phyloP scores from a whole-genome alignment of 2,113 vertebrate genomes.

The Balaenoptera acutorostrata region DNA sequence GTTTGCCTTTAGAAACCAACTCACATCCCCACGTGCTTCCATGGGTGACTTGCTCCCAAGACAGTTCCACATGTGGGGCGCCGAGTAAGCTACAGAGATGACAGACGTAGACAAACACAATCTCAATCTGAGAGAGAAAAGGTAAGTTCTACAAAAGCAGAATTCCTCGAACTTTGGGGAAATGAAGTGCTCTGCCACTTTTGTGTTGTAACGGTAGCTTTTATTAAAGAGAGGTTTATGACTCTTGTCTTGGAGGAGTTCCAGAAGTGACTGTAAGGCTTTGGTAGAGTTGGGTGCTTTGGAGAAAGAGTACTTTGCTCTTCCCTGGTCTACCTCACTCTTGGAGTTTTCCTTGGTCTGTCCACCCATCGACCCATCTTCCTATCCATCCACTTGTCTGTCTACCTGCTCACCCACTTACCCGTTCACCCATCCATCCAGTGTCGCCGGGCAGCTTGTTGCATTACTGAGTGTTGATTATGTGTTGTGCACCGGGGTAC shows the following conservation, averaged over 20 bases:
- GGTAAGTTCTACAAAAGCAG: neutral
- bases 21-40: neutral
- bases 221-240: neutral
- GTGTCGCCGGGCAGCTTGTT: neutral
- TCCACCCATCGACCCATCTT: neutral
- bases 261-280: neutral
- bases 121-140: neutral
- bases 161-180: neutral
- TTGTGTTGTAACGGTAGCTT: fast-evolving
- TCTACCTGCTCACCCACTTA: neutral
- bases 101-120: neutral
- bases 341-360: neutral
- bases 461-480: neutral
- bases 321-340: neutral
- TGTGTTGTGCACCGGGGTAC: neutral
- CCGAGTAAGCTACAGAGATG: neutral
- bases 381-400: neutral
- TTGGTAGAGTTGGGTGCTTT: neutral
- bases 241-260: neutral
- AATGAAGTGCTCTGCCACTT: neutral
- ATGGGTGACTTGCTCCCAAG: neutral
- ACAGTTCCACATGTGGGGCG: neutral
- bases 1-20: neutral
- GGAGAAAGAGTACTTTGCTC: neutral
- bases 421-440: neutral